Evolutionary conservation across 2,113 vertebrate genomes (phyloP).

Genomic region (Gallinago paraguaiae): DNA sequence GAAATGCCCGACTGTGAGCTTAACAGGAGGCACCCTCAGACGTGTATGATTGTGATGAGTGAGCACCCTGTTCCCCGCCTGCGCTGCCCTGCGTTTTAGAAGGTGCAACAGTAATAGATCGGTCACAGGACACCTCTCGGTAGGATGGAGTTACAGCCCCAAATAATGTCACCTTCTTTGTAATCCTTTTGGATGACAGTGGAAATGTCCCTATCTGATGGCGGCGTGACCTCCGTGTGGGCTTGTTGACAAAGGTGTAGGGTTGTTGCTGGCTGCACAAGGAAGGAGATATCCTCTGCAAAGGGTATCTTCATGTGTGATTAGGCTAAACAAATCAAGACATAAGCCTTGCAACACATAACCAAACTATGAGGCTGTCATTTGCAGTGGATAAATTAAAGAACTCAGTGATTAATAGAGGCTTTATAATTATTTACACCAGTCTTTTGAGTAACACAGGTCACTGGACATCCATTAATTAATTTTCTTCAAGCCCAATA

Average conservation of each 20-base stretch:
- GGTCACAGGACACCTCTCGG: neutral
- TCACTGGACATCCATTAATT: constrained; percentile 15
- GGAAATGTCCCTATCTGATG: neutral
- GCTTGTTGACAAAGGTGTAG: neutral
- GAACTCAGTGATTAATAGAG: neutral
- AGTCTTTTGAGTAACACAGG: neutral
- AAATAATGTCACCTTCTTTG: neutral
- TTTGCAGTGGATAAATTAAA: constrained; percentile 15
- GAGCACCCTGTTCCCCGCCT: neutral
- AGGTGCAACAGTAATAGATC: neutral
- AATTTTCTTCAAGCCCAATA: neutral
- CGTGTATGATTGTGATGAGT: neutral
- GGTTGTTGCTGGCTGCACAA: neutral
- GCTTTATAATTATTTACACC: constrained; percentile 8
- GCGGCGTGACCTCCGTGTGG: neutral
- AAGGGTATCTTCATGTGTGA: neutral
- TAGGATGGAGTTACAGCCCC: neutral
- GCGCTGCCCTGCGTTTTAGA: neutral
- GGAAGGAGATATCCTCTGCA: neutral
- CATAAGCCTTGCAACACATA: neutral
- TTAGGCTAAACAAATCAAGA: neutral
- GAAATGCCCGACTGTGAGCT: neutral
- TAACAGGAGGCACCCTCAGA: neutral
- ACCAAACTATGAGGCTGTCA: neutral
- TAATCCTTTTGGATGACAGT: neutral